These are phyloP conservation scores for Melierax canorus DNA, from an alignment of 2,113 vertebrate species.

Conservation along the genomic window DNA sequence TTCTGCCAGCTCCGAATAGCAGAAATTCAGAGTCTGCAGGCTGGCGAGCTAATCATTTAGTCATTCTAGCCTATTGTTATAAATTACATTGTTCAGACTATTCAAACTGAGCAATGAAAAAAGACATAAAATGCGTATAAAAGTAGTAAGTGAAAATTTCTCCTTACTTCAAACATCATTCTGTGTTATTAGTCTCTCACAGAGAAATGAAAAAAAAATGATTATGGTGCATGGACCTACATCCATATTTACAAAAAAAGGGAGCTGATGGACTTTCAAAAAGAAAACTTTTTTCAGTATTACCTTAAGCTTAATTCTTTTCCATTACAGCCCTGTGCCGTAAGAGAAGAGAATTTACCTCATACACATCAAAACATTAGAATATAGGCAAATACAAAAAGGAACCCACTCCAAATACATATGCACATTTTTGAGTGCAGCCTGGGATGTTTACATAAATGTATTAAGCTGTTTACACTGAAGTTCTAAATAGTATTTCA, in stretches of 20 bases:
- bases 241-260: background rate
- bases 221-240: background rate
- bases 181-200: background rate
- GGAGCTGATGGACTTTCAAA: background rate
- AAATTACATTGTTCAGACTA: background rate
- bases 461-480: background rate
- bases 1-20: background rate
- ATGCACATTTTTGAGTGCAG: background rate
- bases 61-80: background rate
- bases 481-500: background rate
- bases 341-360: background rate
- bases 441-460: background rate
- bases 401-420: background rate
- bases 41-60: background rate
- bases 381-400: background rate
- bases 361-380: background rate
- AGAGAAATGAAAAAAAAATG: background rate
- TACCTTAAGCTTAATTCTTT: background rate
- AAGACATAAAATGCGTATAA: background rate
- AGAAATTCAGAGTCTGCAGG: background rate
- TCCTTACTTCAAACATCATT: background rate
- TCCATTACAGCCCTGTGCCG: fast-evolving
- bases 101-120: background rate
- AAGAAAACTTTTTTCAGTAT: background rate
- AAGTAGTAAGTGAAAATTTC: background rate